Evolutionary conservation across 2,888 invertebrate genomes (phyloP), one percentile per base, ranked within the genome.

Genomic region (Callimorpha dominula): DNA sequence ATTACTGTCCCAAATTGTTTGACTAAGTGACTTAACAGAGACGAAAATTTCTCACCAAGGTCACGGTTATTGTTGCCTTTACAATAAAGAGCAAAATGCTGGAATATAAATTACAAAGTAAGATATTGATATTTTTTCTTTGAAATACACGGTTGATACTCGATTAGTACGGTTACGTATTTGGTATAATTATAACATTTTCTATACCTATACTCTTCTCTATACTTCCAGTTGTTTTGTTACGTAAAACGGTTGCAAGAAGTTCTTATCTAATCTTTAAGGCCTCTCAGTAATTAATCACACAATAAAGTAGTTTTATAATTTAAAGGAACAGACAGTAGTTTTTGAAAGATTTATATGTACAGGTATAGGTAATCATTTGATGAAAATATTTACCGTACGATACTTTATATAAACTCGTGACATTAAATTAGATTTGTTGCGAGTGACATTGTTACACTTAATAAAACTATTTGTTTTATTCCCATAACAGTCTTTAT

Each of bases 401-500:
- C 42, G 43, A 17, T 0, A 12, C 43, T 50, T 54, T 42, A 42
- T 31, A n/a, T 6, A 9, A 20, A 54, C 20, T 65, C 40, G 54
- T 42, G 42, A n/a, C 46, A n/a, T 73, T 79, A 70, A 50, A n/a
- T 15, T n/a, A 43, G 43, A 1, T 46, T 46, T 84, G 43, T 14
- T 42, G 15, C 15, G 8, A 57, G 67, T n/a, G 52, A 42, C 50
- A 31, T 60, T 60, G 31, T 60, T 31, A 43, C n/a, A 46, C 12
- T 60, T 42, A 84, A 76, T 77, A 78, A 84, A 84, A 78, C 43
- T 63, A 72, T 54, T 72, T 71, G 0, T 57, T 81, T 71, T 78
- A 89, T 91, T 91, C 94, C 94, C 94, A 89, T 92, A 93, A 93
- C 94, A 95, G 94, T 94, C 94, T 95, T 95, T 93, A 92, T 89